Evolutionary conservation across 2,888 invertebrate species (phyloP), one percentile per base, ranked within the genome.

Genomic region (Agrochola lota): DNA sequence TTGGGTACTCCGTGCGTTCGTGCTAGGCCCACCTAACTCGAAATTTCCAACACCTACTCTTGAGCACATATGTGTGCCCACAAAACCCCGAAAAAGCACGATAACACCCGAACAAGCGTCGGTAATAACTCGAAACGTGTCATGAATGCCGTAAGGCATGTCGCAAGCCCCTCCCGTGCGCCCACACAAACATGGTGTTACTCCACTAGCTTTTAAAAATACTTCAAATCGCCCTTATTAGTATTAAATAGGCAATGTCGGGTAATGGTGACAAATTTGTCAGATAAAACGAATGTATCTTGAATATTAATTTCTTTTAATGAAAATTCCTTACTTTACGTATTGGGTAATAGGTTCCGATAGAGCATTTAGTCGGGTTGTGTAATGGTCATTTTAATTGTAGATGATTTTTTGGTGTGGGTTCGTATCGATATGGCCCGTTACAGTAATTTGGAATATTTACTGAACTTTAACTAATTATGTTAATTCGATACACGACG

Each of bases 231-330:
- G 80, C 84, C 85, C 87, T 88, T 86, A 89, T 89, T 88, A 88
- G 85, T 88, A 85, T 82, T 77, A 83, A 86, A 89, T 78, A 85
- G 81, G 76, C 74, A 79, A 80, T 82, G 82, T 68, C 87, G 81
- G 83, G 81, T 86, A 89, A 85, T 81, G 77, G 85, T 85, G 85
- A 90, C 90, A 89, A 90, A 90, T 90, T 87, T 71, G 80, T 74
- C 69, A 75, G 85, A 88, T 84, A 87, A 87, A 81, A 82, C 72
- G 81, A 85, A 87, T 79, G 80, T 84, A 78, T 77, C 81, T 87
- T 74, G 90, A 89, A 90, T 90, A 85, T 90, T 85, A 86, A 90
- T 89, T 82, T 80, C 46, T 43, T 60, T 74, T 84, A 85, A 87
- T 85, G 82, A 85, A 88, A 87, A 86, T 87, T 86, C 85, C 74